phyloP scores from a whole-genome alignment of 2,888 invertebrate genomes.

The Orchestes rusci region DNA sequence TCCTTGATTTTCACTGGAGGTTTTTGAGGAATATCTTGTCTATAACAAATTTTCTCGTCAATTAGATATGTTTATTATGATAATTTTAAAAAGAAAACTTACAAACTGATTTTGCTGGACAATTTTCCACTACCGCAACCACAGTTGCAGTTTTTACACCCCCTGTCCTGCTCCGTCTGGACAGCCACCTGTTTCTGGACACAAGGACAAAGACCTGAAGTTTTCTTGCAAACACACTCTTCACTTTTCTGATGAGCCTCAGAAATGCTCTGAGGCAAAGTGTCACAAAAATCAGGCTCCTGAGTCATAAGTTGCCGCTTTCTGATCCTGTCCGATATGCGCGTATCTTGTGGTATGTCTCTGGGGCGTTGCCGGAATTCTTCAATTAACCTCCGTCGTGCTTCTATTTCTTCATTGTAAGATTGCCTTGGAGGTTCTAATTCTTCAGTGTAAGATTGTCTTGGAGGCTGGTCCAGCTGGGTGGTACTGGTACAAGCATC shows the following conservation, averaged over 20 bases:
- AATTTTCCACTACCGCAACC: too few species aligned
- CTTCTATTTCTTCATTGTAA: constrained; percentile 11
- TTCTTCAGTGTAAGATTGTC: background rate
- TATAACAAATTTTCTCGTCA: too few species aligned
- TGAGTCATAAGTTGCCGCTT: constrained; percentile 28
- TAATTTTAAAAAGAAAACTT: too few species aligned
- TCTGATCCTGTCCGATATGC: constrained; percentile 40
- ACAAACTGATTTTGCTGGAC: too few species aligned
- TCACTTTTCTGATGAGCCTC: too few species aligned
- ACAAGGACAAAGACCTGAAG: constrained; percentile 1
- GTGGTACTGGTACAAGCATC: too few species aligned
- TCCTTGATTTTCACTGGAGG: constrained; percentile 29
- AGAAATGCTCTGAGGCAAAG: too few species aligned
- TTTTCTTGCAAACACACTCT: constrained; percentile 7
- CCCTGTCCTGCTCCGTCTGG: constrained; percentile 1
- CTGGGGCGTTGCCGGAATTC: constrained; percentile 9
- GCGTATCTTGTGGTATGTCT: constrained; percentile 31
- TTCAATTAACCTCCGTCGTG: constrained; percentile 13
- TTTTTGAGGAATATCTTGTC: constrained; percentile 29
- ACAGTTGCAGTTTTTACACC: constrained; percentile 4
- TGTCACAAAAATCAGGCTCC: constrained; percentile 28
- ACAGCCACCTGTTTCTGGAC: constrained; percentile 2
- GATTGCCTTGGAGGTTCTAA: constrained; percentile 1
- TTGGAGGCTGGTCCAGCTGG: background rate
- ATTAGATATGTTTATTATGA: too few species aligned